A percentile compares a stretch with the other conserved stretches of the same genome.
Conservation (phyloP, 1,140 invertebrate genomes). For the Aphaenogaster ashmeadi region DNA sequence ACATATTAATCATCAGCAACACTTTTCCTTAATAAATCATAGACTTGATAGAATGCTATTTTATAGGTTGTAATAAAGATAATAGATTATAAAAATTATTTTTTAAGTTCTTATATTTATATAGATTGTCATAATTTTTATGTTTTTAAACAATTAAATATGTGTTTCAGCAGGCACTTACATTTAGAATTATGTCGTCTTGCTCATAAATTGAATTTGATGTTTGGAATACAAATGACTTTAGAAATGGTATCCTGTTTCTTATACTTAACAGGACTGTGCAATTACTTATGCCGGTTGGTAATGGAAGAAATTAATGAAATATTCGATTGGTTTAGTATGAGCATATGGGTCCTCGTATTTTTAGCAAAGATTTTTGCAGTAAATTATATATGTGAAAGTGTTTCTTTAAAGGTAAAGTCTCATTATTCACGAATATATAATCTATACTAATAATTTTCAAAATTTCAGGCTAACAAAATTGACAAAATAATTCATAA, state of each 20-base stretch:
- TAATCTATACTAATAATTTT: not conserved
- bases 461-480: conserved; percentile 1
- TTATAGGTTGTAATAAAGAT: no score
- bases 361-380: not conserved
- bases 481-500: not conserved
- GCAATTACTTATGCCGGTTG: not conserved
- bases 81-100: no score
- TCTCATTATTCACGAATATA: not conserved
- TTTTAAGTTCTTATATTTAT: not conserved
- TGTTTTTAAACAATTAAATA: not conserved
- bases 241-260: not conserved
- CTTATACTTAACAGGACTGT: not conserved
- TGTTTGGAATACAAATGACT: conserved; percentile 19
- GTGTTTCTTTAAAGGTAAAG: conserved; percentile 28
- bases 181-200: conserved; percentile 9
- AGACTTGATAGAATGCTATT: no score
- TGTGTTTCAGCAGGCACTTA: not conserved
- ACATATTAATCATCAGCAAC: no score
- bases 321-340: not conserved
- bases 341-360: not conserved
- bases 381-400: conserved; percentile 11
- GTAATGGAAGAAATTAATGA: not conserved
- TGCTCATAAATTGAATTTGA: conserved; percentile 10
- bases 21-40: no score
- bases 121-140: not conserved